Conservation (phyloP, 37 sponge, comb jelly and placozoan genomes). For the Chondrilla cf. caribensis region DNA sequence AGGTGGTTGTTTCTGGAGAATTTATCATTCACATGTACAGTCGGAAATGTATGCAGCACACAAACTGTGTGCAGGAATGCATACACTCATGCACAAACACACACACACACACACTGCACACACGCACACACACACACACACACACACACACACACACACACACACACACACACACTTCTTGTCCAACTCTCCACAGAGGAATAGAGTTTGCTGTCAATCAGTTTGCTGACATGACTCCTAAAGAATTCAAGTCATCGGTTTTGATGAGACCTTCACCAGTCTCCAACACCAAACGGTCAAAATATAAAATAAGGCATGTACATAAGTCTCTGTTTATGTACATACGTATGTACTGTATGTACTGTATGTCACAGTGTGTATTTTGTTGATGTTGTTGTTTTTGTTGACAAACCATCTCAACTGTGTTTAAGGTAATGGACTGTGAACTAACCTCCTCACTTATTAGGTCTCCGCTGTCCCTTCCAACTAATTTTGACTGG, state of each 20-base stretch:
- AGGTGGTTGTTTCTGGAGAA: background rate
- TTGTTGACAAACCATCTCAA: too few species aligned
- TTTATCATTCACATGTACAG: background rate
- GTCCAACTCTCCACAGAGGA: slow-evolving; percentile 5
- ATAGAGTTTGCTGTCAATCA: slow-evolving; percentile 57
- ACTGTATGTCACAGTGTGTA: too few species aligned
- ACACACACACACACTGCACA: slow-evolving; percentile 7
- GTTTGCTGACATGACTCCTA: slow-evolving; percentile 71
- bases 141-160: slow-evolving; percentile 5
- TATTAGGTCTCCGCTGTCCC: background rate
- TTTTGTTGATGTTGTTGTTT: too few species aligned
- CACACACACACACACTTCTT: slow-evolving; percentile 15
- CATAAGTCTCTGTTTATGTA: background rate
- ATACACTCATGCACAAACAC: background rate
- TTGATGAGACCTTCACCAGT: slow-evolving; percentile 52
- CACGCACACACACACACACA: slow-evolving; percentile 15
- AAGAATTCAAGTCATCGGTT: slow-evolving; percentile 60
- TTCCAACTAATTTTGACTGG: slow-evolving; percentile 73
- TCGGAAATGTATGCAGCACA: background rate
- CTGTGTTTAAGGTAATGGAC: too few species aligned
- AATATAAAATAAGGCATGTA: background rate
- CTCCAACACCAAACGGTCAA: background rate
- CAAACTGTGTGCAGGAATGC: background rate
- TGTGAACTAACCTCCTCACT: too few species aligned
- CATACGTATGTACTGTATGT: too few species aligned